phyloP scores from a whole-genome alignment of 2,888 invertebrate species.

The Drosophila recens region DNA sequence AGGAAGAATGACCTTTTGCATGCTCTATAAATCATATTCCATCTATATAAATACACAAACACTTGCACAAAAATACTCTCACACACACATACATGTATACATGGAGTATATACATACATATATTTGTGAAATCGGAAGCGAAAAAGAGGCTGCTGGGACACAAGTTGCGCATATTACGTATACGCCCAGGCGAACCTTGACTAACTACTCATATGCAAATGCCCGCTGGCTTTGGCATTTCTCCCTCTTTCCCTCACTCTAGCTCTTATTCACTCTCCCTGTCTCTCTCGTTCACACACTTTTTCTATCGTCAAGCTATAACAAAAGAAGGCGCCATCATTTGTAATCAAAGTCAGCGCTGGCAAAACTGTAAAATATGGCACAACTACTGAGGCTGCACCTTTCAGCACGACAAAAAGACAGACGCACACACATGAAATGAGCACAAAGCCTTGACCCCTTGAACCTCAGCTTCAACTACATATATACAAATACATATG shows the following conservation, averaged over 20 bases:
- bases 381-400: conserved; percentile 51
- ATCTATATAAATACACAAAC: conserved; percentile 17
- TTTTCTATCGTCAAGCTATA: conserved; percentile 7
- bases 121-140: conserved; percentile 41
- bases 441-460: conserved; percentile 64
- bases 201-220: conserved; percentile 38
- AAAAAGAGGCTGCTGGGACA: conserved; percentile 31
- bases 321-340: conserved; percentile 59
- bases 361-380: conserved; percentile 50
- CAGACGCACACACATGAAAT: conserved; percentile 36
- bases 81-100: neutral
- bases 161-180: conserved; percentile 41
- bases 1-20: conserved; percentile 41
- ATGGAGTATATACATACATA: conserved; percentile 21
- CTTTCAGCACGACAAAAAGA: conserved; percentile 38
- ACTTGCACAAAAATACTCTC: conserved; percentile 1
- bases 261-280: neutral
- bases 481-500: neutral
- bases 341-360: conserved; percentile 72
- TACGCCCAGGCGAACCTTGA: conserved; percentile 53
- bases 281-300: neutral
- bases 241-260: conserved; percentile 10
- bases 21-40: conserved; percentile 46
- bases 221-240: conserved; percentile 55
- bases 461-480: conserved; percentile 45